Base-by-base conservation (phyloP, 2,888 invertebrate species). In the Meteorus cinctellus region DNA sequence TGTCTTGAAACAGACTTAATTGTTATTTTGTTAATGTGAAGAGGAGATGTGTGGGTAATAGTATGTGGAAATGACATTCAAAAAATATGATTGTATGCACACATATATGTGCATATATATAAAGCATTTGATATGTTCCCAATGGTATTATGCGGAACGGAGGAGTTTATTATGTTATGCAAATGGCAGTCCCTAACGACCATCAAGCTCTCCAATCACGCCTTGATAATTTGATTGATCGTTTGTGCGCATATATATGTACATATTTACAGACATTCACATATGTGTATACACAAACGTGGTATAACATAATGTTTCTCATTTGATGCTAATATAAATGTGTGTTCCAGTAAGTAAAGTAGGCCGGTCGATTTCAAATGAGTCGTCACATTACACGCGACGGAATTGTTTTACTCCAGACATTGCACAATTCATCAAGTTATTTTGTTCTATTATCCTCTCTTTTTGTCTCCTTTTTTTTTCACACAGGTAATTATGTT, bases 181-280 rank as follows among this genome's bases (percentile, higher is more conserved):
- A 75, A 75, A 69, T 59, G 59, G 66, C 66, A 65, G 73, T 62
- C 69, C 48, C 73, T 41, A 51, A 70, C 69, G 63, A 48, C 69
- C 69, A 75, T 75, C 72, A 68, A 72, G 62, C 59, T 60, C 76
- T 60, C 60, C 72, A 51, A 65, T 68, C 72, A 51, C 60, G 66
- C 72, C 62, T 72, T 67, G 67, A 72, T 76, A 66, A 76, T 62
- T 72, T 72, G 76, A 72, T 76, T 72, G 67, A 76, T 76, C 71
- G 65, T 45, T 41, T 65, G 63, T 41, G 24, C 29, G 51, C 19
- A 45, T 55, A 29, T 59, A 59, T 29, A 29, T 71, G 29, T 59
- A 62, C 24, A 41, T 59, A 48, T 48, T 48, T 29, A 27, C 31
- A 34, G 14, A 36, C 59, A 60, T 36, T 60, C 48, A 48, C 48